Percentiles rank a stretch among this genome's conserved stretches.
Conservation (phyloP, 2,113 vertebrate genomes). For the Cheilinus undulatus region DNA sequence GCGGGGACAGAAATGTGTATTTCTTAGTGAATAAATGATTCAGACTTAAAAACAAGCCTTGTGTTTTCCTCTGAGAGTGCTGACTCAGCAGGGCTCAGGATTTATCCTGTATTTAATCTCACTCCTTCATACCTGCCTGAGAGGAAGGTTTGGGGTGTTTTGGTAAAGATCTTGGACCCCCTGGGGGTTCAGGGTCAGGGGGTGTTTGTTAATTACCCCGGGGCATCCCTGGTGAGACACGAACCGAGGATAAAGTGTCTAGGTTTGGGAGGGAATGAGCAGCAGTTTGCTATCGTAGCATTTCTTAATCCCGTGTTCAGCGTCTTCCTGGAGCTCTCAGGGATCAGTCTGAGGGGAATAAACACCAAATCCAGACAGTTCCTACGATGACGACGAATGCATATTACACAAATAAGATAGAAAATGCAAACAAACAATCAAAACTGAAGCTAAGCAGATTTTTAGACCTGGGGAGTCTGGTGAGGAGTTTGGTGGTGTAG, state of each 20-base stretch:
- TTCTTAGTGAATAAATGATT: neutral
- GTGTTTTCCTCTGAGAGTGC: conserved; percentile 26
- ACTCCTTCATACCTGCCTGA: conserved; percentile 35
- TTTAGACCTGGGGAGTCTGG: neutral
- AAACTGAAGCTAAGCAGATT: conserved; percentile 11
- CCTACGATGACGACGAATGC: conserved; percentile 6
- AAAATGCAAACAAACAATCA: neutral
- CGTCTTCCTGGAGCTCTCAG: conserved; percentile 10
- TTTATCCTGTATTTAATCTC: conserved; percentile 34
- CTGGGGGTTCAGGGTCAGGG: conserved; percentile 8
- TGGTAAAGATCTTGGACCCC: conserved; percentile 9
- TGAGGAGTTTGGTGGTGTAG: no score
- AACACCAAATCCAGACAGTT: conserved; percentile 37
- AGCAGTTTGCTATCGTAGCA: conserved; percentile 43
- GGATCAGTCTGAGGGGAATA: conserved; percentile 36
- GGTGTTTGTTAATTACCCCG: conserved; percentile 41
- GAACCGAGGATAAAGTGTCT: neutral
- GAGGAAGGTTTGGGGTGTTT: conserved; percentile 26
- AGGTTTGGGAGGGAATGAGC: conserved; percentile 32
- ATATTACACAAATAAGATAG: conserved; percentile 12
- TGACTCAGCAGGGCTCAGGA: conserved; percentile 70
- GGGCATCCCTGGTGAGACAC: conserved; percentile 35
- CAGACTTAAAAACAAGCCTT: neutral
- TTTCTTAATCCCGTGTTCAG: conserved; percentile 54
- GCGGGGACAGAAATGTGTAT: no score